Evolutionary conservation across 2,888 invertebrate genomes (phyloP).

Genomic region (Nymphalis urticae): DNA sequence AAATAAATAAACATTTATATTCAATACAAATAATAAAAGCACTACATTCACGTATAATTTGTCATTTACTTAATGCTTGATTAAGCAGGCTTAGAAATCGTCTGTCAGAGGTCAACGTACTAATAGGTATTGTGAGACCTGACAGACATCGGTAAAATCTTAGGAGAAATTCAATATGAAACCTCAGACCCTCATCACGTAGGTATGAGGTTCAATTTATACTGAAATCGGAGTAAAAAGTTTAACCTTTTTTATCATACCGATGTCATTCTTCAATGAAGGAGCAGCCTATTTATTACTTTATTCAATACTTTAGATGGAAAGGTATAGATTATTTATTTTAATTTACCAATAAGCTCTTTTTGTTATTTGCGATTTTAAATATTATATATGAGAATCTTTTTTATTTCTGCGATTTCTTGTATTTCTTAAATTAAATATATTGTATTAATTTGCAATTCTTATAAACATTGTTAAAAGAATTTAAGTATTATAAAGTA

Average conservation of each 20-base stretch:
- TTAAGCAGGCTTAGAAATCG: conserved; percentile 21
- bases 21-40: conserved; percentile 5
- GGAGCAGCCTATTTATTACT: conserved; percentile 1
- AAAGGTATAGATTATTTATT: too few relatives aligned
- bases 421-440: too few relatives aligned
- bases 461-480: too few relatives aligned
- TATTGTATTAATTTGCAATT: too few relatives aligned
- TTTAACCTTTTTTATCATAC: conserved; percentile 34
- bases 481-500: too few relatives aligned
- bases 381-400: too few relatives aligned
- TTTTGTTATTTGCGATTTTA: too few relatives aligned
- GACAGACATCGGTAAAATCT: conserved; percentile 32
- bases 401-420: too few relatives aligned
- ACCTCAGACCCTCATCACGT: conserved; percentile 31
- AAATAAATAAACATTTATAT: not conserved
- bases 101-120: conserved; percentile 19
- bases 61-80: conserved; percentile 22
- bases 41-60: conserved; percentile 16
- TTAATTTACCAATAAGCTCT: too few relatives aligned
- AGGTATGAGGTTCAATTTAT: conserved; percentile 29
- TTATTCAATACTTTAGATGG: not conserved
- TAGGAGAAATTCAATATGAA: conserved; percentile 33
- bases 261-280: conserved; percentile 17
- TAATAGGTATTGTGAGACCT: conserved; percentile 15
- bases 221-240: conserved; percentile 28